phyloP scores from a whole-genome alignment of 2,888 invertebrate species.

The Tenodera sinensis region DNA sequence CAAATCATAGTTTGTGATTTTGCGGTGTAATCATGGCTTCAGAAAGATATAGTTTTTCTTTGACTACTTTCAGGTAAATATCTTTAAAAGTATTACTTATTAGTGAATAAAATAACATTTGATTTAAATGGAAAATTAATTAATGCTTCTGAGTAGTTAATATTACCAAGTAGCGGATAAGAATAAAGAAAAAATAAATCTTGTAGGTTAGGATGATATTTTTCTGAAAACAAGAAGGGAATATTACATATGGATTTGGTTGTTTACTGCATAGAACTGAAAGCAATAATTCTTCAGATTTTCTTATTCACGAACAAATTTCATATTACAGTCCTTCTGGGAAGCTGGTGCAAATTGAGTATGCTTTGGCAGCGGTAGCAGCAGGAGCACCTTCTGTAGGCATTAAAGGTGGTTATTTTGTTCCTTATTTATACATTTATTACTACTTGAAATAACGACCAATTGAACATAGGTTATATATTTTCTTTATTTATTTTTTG shows the following conservation, averaged over 20 bases:
- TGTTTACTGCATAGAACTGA: background rate
- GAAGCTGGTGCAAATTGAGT: slow-evolving; percentile 98
- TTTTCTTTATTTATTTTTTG: background rate
- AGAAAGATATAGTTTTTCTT: slow-evolving; percentile 94
- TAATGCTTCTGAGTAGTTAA: background rate
- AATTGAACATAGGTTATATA: slow-evolving; percentile 5
- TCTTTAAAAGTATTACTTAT: background rate
- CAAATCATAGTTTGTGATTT: slow-evolving; percentile 21
- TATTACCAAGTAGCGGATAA: background rate
- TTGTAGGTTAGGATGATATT: background rate
- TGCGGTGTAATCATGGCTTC: slow-evolving; percentile 81
- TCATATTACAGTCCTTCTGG: slow-evolving; percentile 84
- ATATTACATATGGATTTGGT: background rate
- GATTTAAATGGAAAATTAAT: too few relatives aligned
- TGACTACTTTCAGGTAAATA: slow-evolving; percentile 76
- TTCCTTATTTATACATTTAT: background rate
- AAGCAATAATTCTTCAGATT: background rate
- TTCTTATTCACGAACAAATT: background rate
- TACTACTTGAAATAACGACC: background rate
- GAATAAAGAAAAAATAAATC: background rate
- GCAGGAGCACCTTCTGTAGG: slow-evolving; percentile 98
- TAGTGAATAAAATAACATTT: background rate
- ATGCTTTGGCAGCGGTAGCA: slow-evolving; percentile 97
- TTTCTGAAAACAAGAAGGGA: background rate
- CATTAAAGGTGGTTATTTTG: slow-evolving; percentile 73